Base-by-base conservation (phyloP, 2,113 vertebrate species). In the Chauna torquata region DNA sequence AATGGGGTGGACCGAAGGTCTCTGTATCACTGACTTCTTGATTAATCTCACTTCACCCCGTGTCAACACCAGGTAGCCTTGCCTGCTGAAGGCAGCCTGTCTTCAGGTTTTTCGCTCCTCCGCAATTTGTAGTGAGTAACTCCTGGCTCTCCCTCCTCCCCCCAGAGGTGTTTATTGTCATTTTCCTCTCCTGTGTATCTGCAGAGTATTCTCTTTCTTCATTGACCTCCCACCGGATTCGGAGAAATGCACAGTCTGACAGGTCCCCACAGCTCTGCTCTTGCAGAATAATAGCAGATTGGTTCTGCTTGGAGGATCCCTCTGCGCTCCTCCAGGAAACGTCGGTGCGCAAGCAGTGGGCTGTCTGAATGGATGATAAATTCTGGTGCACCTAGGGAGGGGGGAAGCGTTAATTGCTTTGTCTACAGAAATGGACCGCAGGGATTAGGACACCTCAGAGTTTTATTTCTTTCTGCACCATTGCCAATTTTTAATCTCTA, bases 281-380 rank as follows among this genome's bases (percentile, higher is more conserved):
- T 47, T 25, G 3, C 55, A 38, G 68, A 70, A 42, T 6, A 22
- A 61, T 14, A 30, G 0, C 0, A n/a, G 8, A 15, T 0, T 0
- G 8, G 16, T 47, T 80, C 65, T 44, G 65, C 65, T 4, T 32
- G 38, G 66, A 86, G 28, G 93, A 38, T 28, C 28, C 74, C 25
- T 5, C 77, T 2, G 3, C 0, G 1, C 45, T 74, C 7, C 38
- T 49, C n/a, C 55, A 10, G 50, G 55, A 86, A 62, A 7, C 1
- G 2, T 11, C 38, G 22, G 32, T 49, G 42, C 0, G 1, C 4
- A 30, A 55, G 10, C 40, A 19, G 25, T 13, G 25, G 10, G 5
- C 5, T 74, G 30, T 79, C 3, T 11, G n/a, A 80, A 62, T 18
- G 9, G 19, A 5, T 62, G 16, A 19, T 30, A 32, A 58, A 30